Evolutionary conservation across 2,113 vertebrate species (phyloP).

Genomic region (Eubucco bourcierii): DNA sequence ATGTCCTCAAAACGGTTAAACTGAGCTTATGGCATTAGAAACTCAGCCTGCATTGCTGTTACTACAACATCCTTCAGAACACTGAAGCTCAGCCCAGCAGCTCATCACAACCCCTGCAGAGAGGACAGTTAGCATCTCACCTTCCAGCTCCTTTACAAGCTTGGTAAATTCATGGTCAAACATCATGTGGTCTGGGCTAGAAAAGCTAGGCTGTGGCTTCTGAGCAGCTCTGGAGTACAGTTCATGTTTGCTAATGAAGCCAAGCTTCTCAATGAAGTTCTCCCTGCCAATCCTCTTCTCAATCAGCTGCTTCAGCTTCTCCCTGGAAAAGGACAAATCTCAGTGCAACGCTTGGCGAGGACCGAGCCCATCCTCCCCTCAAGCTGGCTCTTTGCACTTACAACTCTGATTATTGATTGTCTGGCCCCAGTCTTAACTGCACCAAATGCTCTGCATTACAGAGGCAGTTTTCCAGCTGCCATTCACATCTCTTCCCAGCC

Average conservation of each 20-base stretch:
- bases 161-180: slow-evolving; percentile 99
- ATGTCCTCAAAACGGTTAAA: background rate
- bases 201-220: slow-evolving; percentile 93
- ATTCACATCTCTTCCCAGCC: background rate
- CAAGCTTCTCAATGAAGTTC: slow-evolving; percentile 96
- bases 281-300: slow-evolving; percentile 98
- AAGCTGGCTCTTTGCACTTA: background rate
- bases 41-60: background rate
- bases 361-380: background rate
- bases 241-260: slow-evolving; percentile 96
- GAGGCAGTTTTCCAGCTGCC: too few relatives aligned
- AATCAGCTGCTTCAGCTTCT: slow-evolving; percentile 97
- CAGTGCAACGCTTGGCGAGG: background rate
- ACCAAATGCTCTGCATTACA: background rate
- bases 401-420: background rate
- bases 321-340: slow-evolving; percentile 71
- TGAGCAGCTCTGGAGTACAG: slow-evolving; percentile 94
- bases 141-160: slow-evolving; percentile 95
- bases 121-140: slow-evolving; percentile 67
- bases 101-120: background rate
- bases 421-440: background rate
- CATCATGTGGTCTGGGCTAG: slow-evolving; percentile 93
- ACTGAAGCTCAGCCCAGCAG: background rate
- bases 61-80: background rate
- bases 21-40: background rate